A percentile compares a stretch with the other conserved stretches of the same genome.
phyloP scores from a whole-genome alignment of 1,140 invertebrate species.

The Adelges cooleyi region DNA sequence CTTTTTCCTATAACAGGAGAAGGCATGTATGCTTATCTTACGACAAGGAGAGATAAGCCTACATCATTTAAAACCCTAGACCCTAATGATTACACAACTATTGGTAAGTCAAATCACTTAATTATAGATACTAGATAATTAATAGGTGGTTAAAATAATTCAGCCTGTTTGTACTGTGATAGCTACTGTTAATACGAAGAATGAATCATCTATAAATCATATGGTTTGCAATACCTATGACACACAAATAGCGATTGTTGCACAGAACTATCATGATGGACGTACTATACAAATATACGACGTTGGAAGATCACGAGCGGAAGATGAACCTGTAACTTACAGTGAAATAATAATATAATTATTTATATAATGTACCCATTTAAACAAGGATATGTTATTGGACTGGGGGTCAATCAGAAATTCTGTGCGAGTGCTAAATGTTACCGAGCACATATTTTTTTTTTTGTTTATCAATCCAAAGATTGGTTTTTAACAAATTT shows the following conservation, averaged over 20 bases:
- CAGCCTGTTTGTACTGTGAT: conserved; percentile 33
- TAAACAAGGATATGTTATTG: no score
- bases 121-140: no score
- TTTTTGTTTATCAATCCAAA: no score
- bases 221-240: conserved; percentile 61
- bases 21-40: conserved; percentile 51
- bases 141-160: no score
- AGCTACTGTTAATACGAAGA: conserved; percentile 81
- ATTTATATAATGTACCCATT: no score
- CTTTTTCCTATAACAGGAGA: conserved; percentile 56
- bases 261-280: conserved; percentile 67
- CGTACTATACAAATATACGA: conserved; percentile 73
- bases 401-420: no score
- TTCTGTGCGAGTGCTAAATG: no score
- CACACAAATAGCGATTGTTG: conserved; percentile 69
- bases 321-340: conserved; percentile 53
- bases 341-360: no score
- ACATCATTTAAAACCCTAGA: conserved; percentile 91
- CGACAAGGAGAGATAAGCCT: conserved; percentile 50
- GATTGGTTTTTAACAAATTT: no score
- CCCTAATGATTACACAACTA: conserved; percentile 83
- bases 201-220: conserved; percentile 65
- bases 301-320: conserved; percentile 57
- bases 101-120: conserved; percentile 48
- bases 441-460: no score